Evolutionary conservation across 2,113 vertebrate genomes (phyloP), one percentile per base, ranked within the genome.

Genomic region (Noctilio leporinus): DNA sequence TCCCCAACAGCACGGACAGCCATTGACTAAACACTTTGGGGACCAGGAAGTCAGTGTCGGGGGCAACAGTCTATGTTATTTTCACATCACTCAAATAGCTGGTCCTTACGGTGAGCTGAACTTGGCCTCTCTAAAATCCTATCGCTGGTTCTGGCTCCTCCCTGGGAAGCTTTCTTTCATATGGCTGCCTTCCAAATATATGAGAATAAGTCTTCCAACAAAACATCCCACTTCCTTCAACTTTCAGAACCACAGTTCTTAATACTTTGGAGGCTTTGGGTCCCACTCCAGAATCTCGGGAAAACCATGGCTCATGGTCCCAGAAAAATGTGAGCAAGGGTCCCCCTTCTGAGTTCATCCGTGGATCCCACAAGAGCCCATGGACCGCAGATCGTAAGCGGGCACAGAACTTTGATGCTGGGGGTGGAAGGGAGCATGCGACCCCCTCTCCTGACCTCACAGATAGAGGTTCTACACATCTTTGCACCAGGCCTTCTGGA

Each of bases 321-420:
- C 14, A 45, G 70, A 76, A 72, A 81, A 92, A 17, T 0, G 0
- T 0, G 38, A 11, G 35, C 33, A 15, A 5, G 0, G 8, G 12
- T 57, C 5, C 19, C 5, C 10, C 3, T 15, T 10, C 67, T 38
- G 49, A 77, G 38, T 33, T 5, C 6, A 38, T 2, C 10, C 1
- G 5, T 7, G 22, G 12, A 7, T 35, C 17, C 28, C 65, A 15
- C 35, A 10, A 33, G 35, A 83, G 59, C 33, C 53, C 7, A 0
- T 5, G 43, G 40, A 45, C 4, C 4, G 1, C 8, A 59, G 73
- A 24, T 15, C 73, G 38, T 75, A 82, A 59, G 1, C 45, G 38
- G 20, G 20, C 19, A 2, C 4, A 20, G 28, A 65, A 65, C n/a
- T 43, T 35, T 19, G 57, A 81, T 62, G 12, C 47, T 11, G 0